Percentiles rank a stretch among this genome's conserved stretches.
phyloP scores from a whole-genome alignment of 2,113 vertebrate genomes.

The Corythoichthys intestinalis region DNA sequence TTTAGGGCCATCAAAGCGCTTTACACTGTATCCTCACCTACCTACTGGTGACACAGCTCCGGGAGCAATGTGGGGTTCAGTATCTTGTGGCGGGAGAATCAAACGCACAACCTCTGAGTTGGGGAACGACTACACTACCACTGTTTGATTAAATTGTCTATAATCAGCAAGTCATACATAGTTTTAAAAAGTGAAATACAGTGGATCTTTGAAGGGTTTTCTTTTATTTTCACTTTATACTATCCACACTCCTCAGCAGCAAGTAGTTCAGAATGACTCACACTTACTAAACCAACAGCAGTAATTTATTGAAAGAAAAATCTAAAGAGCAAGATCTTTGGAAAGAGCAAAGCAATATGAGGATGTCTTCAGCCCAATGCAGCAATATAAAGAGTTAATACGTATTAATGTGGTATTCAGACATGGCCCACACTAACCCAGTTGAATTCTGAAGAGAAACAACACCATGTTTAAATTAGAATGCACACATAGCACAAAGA shows the following conservation, averaged over 20 bases:
- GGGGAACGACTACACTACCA: too few relatives aligned
- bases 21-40: too few relatives aligned
- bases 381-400: constrained; percentile 5
- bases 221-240: not conserved
- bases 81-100: too few relatives aligned
- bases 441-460: not conserved
- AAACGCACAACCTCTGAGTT: too few relatives aligned
- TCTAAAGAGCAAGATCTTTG: constrained; percentile 32
- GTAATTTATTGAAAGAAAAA: constrained; percentile 32
- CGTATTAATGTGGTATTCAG: not conserved
- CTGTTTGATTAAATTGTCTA: not conserved
- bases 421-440: not conserved
- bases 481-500: not conserved
- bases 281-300: constrained; percentile 32
- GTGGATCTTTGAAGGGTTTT: not conserved
- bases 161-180: not conserved
- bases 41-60: too few relatives aligned
- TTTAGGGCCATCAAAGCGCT: too few relatives aligned
- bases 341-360: constrained; percentile 11
- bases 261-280: constrained; percentile 45
- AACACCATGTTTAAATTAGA: not conserved
- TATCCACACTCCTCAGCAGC: not conserved
- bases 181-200: not conserved
- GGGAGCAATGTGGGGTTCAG: too few relatives aligned
- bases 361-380: not conserved